phyloP scores from a whole-genome alignment of 1,140 invertebrate genomes.

The Drosophila equinoxialis region DNA sequence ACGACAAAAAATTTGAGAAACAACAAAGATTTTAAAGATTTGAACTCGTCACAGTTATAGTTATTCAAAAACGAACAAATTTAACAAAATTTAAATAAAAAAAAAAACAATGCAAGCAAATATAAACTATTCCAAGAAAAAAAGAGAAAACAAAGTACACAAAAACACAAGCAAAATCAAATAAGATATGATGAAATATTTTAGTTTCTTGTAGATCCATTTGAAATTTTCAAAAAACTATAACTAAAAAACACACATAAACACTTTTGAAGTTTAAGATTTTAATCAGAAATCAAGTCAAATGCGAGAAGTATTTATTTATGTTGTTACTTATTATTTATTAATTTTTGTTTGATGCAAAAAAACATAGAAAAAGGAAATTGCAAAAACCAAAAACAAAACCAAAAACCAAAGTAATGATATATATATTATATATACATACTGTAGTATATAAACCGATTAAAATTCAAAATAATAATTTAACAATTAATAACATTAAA shows the following conservation, averaged over 20 bases:
- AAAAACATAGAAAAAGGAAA: neutral
- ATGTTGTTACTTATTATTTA: neutral
- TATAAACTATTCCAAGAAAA: constrained; percentile 7
- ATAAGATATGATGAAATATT: neutral
- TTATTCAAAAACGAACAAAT: constrained; percentile 5
- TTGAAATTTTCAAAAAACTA: neutral
- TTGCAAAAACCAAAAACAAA: too few relatives aligned
- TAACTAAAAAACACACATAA: neutral
- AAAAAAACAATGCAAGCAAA: neutral
- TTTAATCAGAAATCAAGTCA: neutral
- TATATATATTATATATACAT: constrained; percentile 9
- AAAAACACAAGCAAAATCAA: neutral
- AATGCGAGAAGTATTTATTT: neutral
- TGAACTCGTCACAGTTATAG: constrained; percentile 4
- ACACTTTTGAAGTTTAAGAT: neutral
- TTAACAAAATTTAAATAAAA: neutral
- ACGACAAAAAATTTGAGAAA: neutral
- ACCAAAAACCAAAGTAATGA: neutral
- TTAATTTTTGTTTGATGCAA: neutral
- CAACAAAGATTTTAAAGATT: neutral
- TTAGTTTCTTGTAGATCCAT: neutral
- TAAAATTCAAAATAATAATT: constrained; percentile 9
- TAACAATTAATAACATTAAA: constrained; percentile 14
- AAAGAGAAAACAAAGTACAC: neutral
- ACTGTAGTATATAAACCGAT: constrained; percentile 7